Conservation (phyloP, 1,140 invertebrate species). For the Drosophila prosaltans region DNA sequence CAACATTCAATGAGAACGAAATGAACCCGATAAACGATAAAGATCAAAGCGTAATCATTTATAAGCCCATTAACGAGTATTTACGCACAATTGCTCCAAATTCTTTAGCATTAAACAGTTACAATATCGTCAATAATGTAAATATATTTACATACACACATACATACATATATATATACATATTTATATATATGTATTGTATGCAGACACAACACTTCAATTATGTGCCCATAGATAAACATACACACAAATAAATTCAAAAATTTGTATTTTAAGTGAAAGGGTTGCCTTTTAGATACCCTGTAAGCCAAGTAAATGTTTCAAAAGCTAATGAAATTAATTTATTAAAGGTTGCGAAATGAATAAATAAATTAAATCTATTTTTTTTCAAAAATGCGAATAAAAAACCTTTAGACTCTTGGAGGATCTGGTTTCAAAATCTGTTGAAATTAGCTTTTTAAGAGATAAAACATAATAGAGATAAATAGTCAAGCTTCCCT, state of each 20-base stretch:
- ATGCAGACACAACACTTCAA: constrained; percentile 24
- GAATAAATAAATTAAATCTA: too few species aligned
- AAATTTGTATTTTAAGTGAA: background rate
- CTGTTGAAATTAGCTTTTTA: too few species aligned
- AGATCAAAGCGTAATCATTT: constrained; percentile 8
- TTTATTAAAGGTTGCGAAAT: too few species aligned
- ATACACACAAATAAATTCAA: constrained; percentile 10
- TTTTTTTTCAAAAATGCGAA: too few species aligned
- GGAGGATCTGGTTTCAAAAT: too few species aligned
- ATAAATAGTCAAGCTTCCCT: too few species aligned
- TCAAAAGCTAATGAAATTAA: too few species aligned
- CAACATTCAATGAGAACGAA: background rate
- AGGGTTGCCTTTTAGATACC: background rate
- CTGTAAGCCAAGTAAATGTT: background rate
- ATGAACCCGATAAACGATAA: constrained; percentile 2
- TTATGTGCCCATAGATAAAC: constrained; percentile 54
- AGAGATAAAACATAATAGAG: too few species aligned
- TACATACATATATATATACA: background rate
- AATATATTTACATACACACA: constrained; percentile 17
- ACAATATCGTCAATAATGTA: constrained; percentile 8
- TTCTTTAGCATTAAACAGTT: constrained; percentile 13
- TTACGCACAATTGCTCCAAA: constrained; percentile 22
- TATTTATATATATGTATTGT: background rate
- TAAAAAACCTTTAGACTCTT: too few species aligned
- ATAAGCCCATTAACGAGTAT: constrained; percentile 7